phyloP scores from a whole-genome alignment of 1,140 invertebrate species.

The Drosophila repletoides region DNA sequence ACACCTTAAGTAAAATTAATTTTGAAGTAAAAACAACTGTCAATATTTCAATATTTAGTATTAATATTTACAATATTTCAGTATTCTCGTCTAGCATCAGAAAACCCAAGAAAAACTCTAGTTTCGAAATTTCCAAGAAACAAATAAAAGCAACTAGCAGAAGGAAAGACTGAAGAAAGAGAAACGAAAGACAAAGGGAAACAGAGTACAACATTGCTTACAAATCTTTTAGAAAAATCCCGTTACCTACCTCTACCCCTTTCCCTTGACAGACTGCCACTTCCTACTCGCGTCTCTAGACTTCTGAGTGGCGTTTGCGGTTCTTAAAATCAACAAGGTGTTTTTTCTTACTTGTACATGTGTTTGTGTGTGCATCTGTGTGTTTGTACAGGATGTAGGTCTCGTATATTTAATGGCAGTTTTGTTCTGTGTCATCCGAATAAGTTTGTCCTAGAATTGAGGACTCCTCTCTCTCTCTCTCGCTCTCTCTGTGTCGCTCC shows the following conservation, averaged over 20 bases:
- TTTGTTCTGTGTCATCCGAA: conserved; percentile 57
- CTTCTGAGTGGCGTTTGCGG: conserved; percentile 22
- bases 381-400: conserved; percentile 13
- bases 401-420: conserved; percentile 55
- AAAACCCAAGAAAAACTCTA: too few species aligned
- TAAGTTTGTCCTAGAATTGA: conserved; percentile 45
- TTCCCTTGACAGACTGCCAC: not conserved
- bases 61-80: too few species aligned
- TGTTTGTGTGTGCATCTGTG: conserved; percentile 3
- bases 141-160: too few species aligned
- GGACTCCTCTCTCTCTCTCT: not conserved
- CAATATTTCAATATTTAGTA: too few species aligned
- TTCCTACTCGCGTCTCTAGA: not conserved
- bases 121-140: too few species aligned
- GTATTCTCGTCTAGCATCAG: too few species aligned
- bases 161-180: not conserved
- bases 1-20: too few species aligned
- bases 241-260: not conserved
- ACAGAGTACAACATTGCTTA: not conserved
- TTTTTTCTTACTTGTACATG: not conserved
- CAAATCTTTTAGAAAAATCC: not conserved
- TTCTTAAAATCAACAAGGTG: conserved; percentile 62
- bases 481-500: too few species aligned
- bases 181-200: not conserved
- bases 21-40: too few species aligned